A percentile compares a stretch with the other conserved stretches of the same genome.
Conservation (phyloP, 1,140 invertebrate species). For the Drosophila rhopaloa region DNA sequence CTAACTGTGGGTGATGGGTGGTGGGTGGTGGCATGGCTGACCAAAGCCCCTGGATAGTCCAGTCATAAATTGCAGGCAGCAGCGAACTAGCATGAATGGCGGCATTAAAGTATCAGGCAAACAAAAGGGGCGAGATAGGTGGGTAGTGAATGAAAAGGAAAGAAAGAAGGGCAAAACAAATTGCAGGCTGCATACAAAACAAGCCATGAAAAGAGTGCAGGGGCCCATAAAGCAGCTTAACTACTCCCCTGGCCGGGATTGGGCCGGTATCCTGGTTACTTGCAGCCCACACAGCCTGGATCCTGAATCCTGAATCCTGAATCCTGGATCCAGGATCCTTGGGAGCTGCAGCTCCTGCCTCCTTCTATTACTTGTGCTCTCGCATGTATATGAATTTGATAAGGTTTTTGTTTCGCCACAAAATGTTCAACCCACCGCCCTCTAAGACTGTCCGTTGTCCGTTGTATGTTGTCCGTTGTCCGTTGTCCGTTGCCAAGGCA, state of each 20-base stretch:
- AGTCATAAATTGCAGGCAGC: slow-evolving; percentile 65
- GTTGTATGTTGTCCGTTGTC: neutral
- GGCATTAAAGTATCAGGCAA: slow-evolving; percentile 72
- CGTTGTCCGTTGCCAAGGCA: slow-evolving; percentile 39
- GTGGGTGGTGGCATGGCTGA: neutral
- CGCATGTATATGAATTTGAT: slow-evolving; percentile 67
- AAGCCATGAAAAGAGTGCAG: slow-evolving; percentile 14
- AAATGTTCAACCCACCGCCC: slow-evolving; percentile 17
- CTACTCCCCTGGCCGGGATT: slow-evolving; percentile 28
- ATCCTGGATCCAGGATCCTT: neutral
- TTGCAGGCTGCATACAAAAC: slow-evolving; percentile 69
- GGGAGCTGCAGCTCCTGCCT: neutral
- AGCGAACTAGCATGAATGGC: slow-evolving; percentile 61
- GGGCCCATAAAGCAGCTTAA: slow-evolving; percentile 46
- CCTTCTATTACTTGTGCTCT: slow-evolving; percentile 18
- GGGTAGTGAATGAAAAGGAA: neutral
- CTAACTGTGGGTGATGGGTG: neutral
- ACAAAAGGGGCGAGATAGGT: slow-evolving; percentile 9
- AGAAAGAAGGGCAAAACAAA: slow-evolving; percentile 55
- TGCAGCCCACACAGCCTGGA: too few species aligned
- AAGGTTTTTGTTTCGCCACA: slow-evolving; percentile 56
- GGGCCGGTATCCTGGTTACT: neutral
- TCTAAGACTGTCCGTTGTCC: neutral
- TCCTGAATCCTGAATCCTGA: neutral
- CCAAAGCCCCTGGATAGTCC: slow-evolving; percentile 34